Percentiles rank a stretch among this genome's conserved stretches.
phyloP scores from a whole-genome alignment of 53 echinoderm and acorn worm species.

The Patiria pectinifera region DNA sequence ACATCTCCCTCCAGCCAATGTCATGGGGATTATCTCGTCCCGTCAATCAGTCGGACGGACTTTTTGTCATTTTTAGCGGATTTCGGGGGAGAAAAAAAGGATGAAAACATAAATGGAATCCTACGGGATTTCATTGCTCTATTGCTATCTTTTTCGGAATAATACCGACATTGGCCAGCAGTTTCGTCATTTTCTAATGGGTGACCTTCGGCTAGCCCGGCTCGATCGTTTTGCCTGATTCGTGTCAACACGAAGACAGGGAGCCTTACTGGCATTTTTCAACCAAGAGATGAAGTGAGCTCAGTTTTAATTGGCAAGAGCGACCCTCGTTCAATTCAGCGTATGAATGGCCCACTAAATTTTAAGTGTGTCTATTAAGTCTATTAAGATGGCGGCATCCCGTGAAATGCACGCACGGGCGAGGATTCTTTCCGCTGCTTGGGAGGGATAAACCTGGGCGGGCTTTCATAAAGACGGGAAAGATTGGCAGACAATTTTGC shows the following conservation, averaged over 20 bases:
- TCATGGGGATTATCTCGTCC: constrained; percentile 13
- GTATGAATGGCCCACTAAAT: constrained; percentile 13
- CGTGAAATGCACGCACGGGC: constrained; percentile 9
- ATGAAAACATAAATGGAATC: background rate
- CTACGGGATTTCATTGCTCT: constrained; percentile 13
- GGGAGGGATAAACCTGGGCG: no score
- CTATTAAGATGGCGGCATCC: constrained; percentile 16
- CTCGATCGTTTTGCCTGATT: background rate
- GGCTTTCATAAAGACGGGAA: background rate
- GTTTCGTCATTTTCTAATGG: background rate
- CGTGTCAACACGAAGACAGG: constrained; percentile 5
- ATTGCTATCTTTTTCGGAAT: background rate
- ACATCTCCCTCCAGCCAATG: background rate
- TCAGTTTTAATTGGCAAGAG: constrained; percentile 36
- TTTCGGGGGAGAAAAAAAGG: background rate
- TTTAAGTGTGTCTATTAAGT: constrained; percentile 50
- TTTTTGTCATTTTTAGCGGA: constrained; percentile 49
- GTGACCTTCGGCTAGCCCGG: constrained; percentile 7
- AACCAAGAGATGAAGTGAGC: background rate
- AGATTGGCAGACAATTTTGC: background rate
- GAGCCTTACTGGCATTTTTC: background rate
- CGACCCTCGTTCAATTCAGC: constrained; percentile 22
- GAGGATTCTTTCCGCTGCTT: no score
- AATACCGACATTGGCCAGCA: constrained; percentile 13
- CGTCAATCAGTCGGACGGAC: constrained; percentile 39